Evolutionary conservation across 2,797 vertebrate species (phyloP).

Genomic region (Crenuchus spilurus): DNA sequence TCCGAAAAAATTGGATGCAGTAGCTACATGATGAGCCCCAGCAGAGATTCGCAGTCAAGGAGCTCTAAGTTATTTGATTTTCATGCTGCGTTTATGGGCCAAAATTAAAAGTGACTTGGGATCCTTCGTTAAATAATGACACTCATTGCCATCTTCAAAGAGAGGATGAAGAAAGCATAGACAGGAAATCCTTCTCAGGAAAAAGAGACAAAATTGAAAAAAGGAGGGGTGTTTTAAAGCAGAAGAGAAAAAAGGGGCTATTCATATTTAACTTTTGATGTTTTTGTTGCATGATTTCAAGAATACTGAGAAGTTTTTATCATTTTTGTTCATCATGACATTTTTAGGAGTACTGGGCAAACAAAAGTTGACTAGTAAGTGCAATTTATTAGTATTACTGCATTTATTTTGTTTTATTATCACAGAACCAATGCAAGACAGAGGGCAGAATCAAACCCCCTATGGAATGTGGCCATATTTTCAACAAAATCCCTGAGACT

Average conservation of each 20-base stretch:
- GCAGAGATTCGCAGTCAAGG: conserved; percentile 40
- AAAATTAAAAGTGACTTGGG: conserved; percentile 36
- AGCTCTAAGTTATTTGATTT: conserved; percentile 47
- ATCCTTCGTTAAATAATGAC: conserved; percentile 29
- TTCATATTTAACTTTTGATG: neutral
- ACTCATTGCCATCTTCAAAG: conserved; percentile 22
- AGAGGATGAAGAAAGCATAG: neutral
- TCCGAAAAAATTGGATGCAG: conserved; percentile 41
- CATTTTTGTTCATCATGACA: too few species aligned
- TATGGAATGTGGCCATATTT: too few species aligned
- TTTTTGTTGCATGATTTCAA: neutral
- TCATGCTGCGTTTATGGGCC: conserved; percentile 34
- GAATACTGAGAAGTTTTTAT: too few species aligned
- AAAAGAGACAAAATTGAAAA: neutral
- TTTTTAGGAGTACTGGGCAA: too few species aligned
- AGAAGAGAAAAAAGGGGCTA: neutral
- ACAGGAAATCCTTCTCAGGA: neutral
- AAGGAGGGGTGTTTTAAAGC: neutral
- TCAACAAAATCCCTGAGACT: too few species aligned
- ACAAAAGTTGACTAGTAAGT: too few species aligned
- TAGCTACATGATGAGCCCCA: conserved; percentile 34
- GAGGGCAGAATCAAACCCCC: too few species aligned
- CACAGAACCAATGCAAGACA: too few species aligned
- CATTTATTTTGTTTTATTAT: too few species aligned
- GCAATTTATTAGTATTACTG: too few species aligned